These are phyloP conservation scores for Tryphoninae sp. DNA, from an alignment of 2,888 invertebrate genomes.

Conservation along the genomic window DNA sequence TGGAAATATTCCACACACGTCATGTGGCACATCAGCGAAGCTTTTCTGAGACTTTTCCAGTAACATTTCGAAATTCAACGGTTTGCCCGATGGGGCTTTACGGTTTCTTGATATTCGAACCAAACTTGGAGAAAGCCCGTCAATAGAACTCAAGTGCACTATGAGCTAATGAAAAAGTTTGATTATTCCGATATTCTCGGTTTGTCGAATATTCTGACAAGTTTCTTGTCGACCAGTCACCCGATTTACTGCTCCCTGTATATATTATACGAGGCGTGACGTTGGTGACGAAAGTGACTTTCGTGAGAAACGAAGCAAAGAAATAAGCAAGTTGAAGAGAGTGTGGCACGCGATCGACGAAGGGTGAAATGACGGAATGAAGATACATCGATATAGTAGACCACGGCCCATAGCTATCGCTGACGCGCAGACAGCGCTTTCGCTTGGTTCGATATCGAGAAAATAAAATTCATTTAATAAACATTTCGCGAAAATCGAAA, in stretches of 20 bases:
- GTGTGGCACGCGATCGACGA: slow-evolving; percentile 6
- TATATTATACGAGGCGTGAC: neutral
- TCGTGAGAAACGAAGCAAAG: slow-evolving; percentile 9
- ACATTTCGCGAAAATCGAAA: too few species aligned
- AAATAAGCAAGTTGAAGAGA: slow-evolving; percentile 8
- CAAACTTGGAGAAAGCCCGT: slow-evolving; percentile 20
- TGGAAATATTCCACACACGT: slow-evolving; percentile 24
- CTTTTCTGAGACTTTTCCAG: slow-evolving; percentile 14
- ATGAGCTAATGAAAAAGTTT: slow-evolving; percentile 28
- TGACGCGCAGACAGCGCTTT: too few species aligned
- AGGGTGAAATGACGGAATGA: slow-evolving; percentile 5
- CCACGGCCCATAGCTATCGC: too few species aligned
- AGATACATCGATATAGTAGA: neutral
- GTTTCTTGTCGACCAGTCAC: slow-evolving; percentile 25
- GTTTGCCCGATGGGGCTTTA: neutral
- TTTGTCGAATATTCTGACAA: slow-evolving; percentile 5
- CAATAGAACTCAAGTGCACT: slow-evolving; percentile 3
- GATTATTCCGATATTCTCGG: slow-evolving; percentile 17
- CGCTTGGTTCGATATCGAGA: too few species aligned
- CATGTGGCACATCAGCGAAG: slow-evolving; percentile 14
- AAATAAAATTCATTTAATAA: too few species aligned
- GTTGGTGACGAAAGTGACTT: slow-evolving; percentile 1
- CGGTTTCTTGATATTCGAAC: slow-evolving; percentile 1
- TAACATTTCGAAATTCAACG: neutral
- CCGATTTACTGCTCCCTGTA: neutral